phyloP scores from a whole-genome alignment of 2,888 invertebrate species.

The Leucozona laternaria region DNA sequence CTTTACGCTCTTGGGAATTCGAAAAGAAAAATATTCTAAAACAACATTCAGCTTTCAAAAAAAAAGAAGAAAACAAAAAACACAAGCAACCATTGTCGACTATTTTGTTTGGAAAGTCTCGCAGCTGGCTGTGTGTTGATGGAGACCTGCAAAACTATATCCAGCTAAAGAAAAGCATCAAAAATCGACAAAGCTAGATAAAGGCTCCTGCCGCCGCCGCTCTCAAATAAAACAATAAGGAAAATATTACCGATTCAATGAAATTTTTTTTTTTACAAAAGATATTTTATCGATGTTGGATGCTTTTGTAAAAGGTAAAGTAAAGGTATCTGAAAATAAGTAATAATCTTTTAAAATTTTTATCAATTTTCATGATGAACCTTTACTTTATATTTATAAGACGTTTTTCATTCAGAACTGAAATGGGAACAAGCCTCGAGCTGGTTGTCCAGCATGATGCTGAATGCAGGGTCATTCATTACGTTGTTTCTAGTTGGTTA shows the following conservation, averaged over 20 bases:
- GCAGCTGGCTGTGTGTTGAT: slow-evolving; percentile 13
- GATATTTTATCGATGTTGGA: not conserved
- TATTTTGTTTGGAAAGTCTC: slow-evolving; percentile 18
- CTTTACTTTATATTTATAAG: no score
- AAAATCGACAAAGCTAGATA: slow-evolving; percentile 17
- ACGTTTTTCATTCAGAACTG: no score
- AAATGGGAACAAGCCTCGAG: no score
- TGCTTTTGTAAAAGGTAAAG: not conserved
- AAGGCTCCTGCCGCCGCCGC: not conserved
- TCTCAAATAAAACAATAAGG: not conserved
- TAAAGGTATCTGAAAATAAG: not conserved
- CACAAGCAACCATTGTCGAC: slow-evolving; percentile 29
- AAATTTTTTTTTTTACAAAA: not conserved
- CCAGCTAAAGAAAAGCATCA: slow-evolving; percentile 20
- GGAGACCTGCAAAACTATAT: not conserved
- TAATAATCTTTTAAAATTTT: no score
- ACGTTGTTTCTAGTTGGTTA: no score
- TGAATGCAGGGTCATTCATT: no score
- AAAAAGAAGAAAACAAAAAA: not conserved
- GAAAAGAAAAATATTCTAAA: slow-evolving; percentile 24
- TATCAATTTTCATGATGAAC: no score
- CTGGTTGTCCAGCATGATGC: no score
- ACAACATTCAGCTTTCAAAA: slow-evolving; percentile 15
- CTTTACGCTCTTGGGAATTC: slow-evolving; percentile 8
- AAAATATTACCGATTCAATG: slow-evolving; percentile 7